Percentiles rank a stretch among this genome's conserved stretches.
These are phyloP conservation scores for Pomatorhinus ruficollis DNA, from an alignment of 2,113 vertebrate species.

Conservation along the genomic window DNA sequence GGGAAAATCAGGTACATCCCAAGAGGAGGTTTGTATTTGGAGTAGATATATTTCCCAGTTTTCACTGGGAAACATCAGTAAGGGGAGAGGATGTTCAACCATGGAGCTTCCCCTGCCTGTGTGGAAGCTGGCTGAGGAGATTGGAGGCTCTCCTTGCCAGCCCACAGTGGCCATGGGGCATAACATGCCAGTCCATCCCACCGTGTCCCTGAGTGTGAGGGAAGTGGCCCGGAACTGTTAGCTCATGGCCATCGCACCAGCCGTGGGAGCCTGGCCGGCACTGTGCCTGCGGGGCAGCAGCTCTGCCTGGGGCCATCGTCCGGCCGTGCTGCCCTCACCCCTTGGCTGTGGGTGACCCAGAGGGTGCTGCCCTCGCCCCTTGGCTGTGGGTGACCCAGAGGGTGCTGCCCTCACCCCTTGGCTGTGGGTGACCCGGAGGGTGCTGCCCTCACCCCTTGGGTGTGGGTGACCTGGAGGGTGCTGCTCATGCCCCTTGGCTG, in stretches of 20 bases:
- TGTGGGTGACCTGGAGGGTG: background rate
- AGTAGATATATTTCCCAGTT: no score
- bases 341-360: fast-evolving
- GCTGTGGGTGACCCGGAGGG: fast-evolving
- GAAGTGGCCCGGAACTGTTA: background rate
- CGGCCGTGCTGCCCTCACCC: fast-evolving
- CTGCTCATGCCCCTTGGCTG: no score
- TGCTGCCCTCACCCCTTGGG: no score
- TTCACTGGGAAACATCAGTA: background rate
- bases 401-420: background rate
- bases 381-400: no score
- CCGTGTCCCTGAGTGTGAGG: fast-evolving
- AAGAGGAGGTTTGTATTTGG: background rate
- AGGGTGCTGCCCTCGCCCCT: fast-evolving
- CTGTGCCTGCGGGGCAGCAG: fast-evolving
- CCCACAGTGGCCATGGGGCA: fast-evolving
- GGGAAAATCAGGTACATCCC: background rate
- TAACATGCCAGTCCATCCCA: fast-evolving
- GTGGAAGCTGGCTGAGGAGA: background rate
- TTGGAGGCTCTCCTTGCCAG: background rate
- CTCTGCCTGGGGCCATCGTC: background rate
- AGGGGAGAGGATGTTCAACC: background rate
- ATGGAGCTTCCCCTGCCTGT: background rate
- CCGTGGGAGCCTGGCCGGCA: background rate
- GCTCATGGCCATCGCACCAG: fast-evolving